A percentile compares a stretch with the other conserved stretches of the same genome.
phyloP scores from a whole-genome alignment of 2,888 invertebrate genomes.

The Chromoteleia sp. region DNA sequence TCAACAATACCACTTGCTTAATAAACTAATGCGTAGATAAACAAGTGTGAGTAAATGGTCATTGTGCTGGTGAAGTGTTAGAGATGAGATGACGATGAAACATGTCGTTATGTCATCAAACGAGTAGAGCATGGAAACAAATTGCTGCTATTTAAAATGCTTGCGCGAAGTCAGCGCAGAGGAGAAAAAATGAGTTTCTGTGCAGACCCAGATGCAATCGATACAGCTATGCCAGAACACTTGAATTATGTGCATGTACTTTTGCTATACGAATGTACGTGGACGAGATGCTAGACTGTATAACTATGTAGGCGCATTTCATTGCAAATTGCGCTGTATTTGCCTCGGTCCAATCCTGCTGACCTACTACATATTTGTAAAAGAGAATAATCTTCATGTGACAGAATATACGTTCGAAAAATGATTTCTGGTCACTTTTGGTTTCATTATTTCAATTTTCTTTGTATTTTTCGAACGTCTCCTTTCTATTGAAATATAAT shows the following conservation, averaged over 20 bases:
- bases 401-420: neutral
- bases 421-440: neutral
- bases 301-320: constrained; percentile 41
- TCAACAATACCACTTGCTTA: too few relatives aligned
- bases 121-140: constrained; percentile 43
- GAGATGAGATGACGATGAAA: constrained; percentile 43
- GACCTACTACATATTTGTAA: constrained; percentile 29
- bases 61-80: constrained; percentile 10
- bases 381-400: neutral
- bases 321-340: constrained; percentile 34
- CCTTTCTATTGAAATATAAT: neutral
- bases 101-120: constrained; percentile 56
- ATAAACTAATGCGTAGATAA: too few relatives aligned
- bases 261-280: constrained; percentile 28
- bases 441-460: neutral
- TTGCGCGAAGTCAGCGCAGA: constrained; percentile 26
- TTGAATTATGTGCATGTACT: constrained; percentile 68
- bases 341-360: constrained; percentile 31
- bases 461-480: neutral
- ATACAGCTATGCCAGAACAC: constrained; percentile 74
- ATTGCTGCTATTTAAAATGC: constrained; percentile 47
- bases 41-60: neutral
- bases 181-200: constrained; percentile 29
- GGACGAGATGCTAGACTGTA: constrained; percentile 25
- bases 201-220: constrained; percentile 74